phyloP scores from a whole-genome alignment of 2,888 invertebrate species.

The Anaspis maculata region DNA sequence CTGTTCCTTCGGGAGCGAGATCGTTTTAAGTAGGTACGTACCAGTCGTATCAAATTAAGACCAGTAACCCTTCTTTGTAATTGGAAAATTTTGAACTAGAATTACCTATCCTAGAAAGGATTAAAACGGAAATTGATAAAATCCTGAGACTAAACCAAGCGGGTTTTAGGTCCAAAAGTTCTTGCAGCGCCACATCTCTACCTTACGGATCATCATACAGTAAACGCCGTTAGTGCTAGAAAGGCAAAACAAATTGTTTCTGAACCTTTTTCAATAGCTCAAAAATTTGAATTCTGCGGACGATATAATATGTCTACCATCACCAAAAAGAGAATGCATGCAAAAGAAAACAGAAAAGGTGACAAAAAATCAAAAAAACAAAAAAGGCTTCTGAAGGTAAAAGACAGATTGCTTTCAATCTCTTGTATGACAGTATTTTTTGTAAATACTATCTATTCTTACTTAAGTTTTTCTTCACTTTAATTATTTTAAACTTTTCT shows the following conservation, averaged over 20 bases:
- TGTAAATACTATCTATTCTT: too few relatives aligned
- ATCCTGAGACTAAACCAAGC: not conserved
- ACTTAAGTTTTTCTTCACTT: too few relatives aligned
- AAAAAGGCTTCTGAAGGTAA: too few relatives aligned
- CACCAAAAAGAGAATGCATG: not conserved
- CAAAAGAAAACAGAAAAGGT: not conserved
- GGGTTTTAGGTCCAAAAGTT: not conserved
- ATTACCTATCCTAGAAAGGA: not conserved
- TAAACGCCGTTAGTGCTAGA: not conserved
- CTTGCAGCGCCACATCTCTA: not conserved
- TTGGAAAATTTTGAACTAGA: too few relatives aligned
- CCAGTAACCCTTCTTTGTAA: too few relatives aligned
- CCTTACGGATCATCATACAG: not conserved
- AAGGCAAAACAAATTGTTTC: not conserved
- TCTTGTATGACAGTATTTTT: too few relatives aligned
- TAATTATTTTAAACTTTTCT: too few relatives aligned
- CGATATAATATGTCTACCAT: not conserved
- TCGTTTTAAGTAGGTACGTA: too few relatives aligned
- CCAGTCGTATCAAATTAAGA: too few relatives aligned
- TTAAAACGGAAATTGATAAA: not conserved
- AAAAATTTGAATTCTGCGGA: not conserved
- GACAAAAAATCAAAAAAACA: too few relatives aligned
- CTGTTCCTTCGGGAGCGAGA: too few relatives aligned
- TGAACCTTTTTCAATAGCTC: not conserved
- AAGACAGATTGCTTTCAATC: too few relatives aligned